A percentile compares a stretch with the other conserved stretches of the same genome.
Evolutionary conservation across 2,797 vertebrate genomes (phyloP).

Genomic region (Oryzias sinensis): DNA sequence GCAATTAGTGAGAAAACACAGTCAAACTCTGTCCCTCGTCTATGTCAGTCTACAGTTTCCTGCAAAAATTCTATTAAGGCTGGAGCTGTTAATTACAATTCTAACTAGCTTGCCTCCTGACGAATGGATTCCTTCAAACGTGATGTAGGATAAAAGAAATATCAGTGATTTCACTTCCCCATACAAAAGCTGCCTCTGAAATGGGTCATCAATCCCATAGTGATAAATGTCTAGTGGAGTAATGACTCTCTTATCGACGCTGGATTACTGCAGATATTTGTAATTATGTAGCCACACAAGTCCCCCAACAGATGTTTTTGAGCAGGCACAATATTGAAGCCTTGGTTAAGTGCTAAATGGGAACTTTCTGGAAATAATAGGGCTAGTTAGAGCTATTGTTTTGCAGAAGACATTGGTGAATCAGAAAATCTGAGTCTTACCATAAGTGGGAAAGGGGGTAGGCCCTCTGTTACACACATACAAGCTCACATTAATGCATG

Average conservation of each 20-base stretch:
- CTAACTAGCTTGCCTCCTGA: constrained; percentile 78
- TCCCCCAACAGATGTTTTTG: constrained; percentile 77
- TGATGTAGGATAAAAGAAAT: constrained; percentile 78
- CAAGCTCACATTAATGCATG: constrained; percentile 10
- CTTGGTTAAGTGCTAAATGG: constrained; percentile 67
- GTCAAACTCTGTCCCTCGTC: constrained; percentile 14
- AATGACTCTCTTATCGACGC: constrained; percentile 82
- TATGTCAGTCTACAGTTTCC: constrained; percentile 69
- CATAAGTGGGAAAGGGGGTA: constrained; percentile 24
- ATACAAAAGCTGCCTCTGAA: constrained; percentile 77
- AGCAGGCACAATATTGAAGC: constrained; percentile 72
- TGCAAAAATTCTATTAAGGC: constrained; percentile 82
- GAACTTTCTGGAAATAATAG: constrained; percentile 75
- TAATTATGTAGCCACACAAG: constrained; percentile 81
- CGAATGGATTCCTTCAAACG: constrained; percentile 77
- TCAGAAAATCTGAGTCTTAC: constrained; percentile 23
- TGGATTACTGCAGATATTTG: constrained; percentile 82
- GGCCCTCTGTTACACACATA: constrained; percentile 13
- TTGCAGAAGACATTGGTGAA: constrained; percentile 42
- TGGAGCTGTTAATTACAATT: constrained; percentile 82
- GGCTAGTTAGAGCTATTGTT: constrained; percentile 60
- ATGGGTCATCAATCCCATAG: constrained; percentile 83
- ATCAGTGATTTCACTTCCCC: constrained; percentile 75
- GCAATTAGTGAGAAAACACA: constrained; percentile 62
- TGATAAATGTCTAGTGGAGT: constrained; percentile 83